phyloP scores from a whole-genome alignment of 23 tunicate genomes.

The Aplidium turbinatum region DNA sequence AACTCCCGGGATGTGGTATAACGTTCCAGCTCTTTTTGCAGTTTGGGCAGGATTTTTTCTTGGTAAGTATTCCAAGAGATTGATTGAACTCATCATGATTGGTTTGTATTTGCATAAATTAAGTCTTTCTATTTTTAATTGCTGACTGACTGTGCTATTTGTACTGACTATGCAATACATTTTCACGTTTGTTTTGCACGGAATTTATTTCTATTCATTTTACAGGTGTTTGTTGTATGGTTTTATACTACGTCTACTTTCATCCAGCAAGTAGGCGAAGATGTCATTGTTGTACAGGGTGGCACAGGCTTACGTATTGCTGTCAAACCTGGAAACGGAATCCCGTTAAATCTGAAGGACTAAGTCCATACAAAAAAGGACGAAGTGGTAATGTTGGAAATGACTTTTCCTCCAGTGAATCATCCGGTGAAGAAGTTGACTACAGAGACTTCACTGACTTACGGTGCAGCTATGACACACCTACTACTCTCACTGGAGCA shows the following conservation, averaged over 20 bases:
- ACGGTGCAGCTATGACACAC: constrained; percentile 46
- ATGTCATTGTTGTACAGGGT: constrained; percentile 83
- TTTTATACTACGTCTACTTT: constrained; percentile 70
- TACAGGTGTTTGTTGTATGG: constrained; percentile 73
- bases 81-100: neutral
- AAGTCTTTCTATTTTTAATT: too few species aligned
- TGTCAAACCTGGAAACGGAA: constrained; percentile 24
- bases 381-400: constrained; percentile 4
- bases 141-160: neutral
- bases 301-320: constrained; percentile 6
- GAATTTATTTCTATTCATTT: too few species aligned
- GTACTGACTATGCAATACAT: too few species aligned
- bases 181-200: too few species aligned
- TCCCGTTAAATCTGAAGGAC: neutral
- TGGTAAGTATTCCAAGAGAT: constrained; percentile 42
- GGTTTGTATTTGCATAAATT: neutral
- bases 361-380: constrained; percentile 53
- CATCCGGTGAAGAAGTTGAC: constrained; percentile 40
- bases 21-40: constrained; percentile 57
- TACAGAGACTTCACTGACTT: constrained; percentile 48
- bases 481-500: neutral
- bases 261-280: constrained; percentile 72
- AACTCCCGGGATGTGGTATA: constrained; percentile 71
- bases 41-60: constrained; percentile 82
- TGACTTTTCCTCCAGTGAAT: constrained; percentile 36